A percentile compares a stretch with the other conserved stretches of the same genome.
These are phyloP conservation scores for Eulemur macaco DNA, from an alignment of 2,113 vertebrate genomes.

Conservation along the genomic window DNA sequence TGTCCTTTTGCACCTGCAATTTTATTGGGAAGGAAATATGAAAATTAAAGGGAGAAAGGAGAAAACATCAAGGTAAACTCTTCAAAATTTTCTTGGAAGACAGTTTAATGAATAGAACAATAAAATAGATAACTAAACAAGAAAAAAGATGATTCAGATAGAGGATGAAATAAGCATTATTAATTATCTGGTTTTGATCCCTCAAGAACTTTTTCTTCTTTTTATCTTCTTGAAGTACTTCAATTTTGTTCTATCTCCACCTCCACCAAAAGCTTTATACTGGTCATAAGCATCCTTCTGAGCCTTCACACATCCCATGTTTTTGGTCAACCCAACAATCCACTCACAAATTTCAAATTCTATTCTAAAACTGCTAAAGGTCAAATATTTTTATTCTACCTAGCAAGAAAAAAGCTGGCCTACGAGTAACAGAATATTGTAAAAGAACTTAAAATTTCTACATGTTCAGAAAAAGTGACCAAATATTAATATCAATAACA, in stretches of 20 bases:
- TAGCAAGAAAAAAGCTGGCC: not conserved
- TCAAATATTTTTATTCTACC: not conserved
- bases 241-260: not conserved
- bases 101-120: not conserved
- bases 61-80: not conserved
- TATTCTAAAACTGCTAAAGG: not conserved
- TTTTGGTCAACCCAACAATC: not conserved
- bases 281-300: not conserved
- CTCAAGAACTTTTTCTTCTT: not conserved
- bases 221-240: not conserved
- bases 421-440: not conserved
- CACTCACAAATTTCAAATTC: not conserved
- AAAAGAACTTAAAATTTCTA: not conserved
- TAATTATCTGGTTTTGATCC: not conserved
- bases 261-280: not conserved
- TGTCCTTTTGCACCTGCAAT: not conserved
- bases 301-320: not conserved
- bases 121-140: not conserved
- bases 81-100: not conserved
- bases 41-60: not conserved
- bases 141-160: not conserved
- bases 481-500: not conserved
- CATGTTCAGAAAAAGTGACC: not conserved
- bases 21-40: not conserved
- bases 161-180: not conserved